These are phyloP conservation scores for Diogma glabrata DNA, from an alignment of 2,888 invertebrate genomes.

Conservation along the genomic window DNA sequence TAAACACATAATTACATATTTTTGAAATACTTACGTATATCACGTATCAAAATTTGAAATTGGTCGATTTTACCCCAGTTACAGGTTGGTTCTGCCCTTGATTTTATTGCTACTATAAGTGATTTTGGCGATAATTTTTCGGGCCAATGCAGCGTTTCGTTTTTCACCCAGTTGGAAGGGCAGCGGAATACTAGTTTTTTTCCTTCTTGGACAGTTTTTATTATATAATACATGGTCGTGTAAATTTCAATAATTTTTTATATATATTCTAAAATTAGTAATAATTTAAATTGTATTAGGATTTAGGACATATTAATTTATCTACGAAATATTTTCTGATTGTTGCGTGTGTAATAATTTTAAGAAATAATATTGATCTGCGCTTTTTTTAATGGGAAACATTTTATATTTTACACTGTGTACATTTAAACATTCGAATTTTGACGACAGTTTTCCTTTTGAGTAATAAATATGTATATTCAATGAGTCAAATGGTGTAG, in stretches of 20 bases:
- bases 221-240: neutral
- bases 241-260: neutral
- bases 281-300: too few species aligned
- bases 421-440: neutral
- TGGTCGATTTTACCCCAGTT: neutral
- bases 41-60: neutral
- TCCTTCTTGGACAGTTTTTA: neutral
- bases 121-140: neutral
- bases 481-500: neutral
- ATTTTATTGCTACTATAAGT: neutral
- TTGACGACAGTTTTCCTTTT: neutral
- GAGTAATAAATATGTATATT: neutral
- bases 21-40: neutral
- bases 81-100: neutral
- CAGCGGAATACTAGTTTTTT: neutral
- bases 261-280: neutral
- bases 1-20: neutral
- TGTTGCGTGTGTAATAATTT: neutral
- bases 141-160: too few species aligned
- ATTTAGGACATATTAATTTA: too few species aligned
- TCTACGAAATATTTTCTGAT: too few species aligned
- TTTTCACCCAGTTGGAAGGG: too few species aligned
- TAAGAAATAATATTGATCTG: neutral
- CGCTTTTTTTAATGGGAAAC: neutral
- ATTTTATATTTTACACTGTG: neutral